These are phyloP conservation scores for Lasius fuliginosus DNA, from an alignment of 2,888 invertebrate species.

Conservation along the genomic window DNA sequence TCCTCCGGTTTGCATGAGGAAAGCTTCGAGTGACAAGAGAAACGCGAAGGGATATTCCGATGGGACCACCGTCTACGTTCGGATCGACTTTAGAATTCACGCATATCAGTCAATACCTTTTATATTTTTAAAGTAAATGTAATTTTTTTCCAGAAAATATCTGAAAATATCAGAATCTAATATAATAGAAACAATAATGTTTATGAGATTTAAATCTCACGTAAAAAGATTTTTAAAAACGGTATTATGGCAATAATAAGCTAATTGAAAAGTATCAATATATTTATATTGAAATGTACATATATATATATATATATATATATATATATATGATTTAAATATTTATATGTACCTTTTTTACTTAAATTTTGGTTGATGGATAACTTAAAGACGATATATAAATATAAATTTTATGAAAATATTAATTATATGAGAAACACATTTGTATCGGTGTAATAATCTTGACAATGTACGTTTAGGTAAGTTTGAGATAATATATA, in stretches of 20 bases:
- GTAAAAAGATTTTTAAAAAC: background rate
- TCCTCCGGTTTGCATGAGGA: slow-evolving; percentile 63
- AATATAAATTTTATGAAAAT: slow-evolving; percentile 13
- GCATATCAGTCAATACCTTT: slow-evolving; percentile 6
- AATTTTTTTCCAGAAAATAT: background rate
- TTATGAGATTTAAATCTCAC: background rate
- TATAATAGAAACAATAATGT: background rate
- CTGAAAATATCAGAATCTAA: background rate
- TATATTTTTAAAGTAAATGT: slow-evolving; percentile 6
- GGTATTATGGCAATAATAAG: background rate
- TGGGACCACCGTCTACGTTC: slow-evolving; percentile 13
- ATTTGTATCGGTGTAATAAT: slow-evolving; percentile 11
- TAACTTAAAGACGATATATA: background rate
- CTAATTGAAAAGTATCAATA: background rate
- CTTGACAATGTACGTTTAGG: slow-evolving; percentile 1
- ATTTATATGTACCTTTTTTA: background rate
- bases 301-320: background rate
- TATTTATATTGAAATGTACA: background rate
- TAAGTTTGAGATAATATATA: slow-evolving; percentile 36
- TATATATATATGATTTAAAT: background rate
- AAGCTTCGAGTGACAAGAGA: slow-evolving; percentile 14
- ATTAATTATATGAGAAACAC: slow-evolving; percentile 20
- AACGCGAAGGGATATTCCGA: slow-evolving; percentile 11
- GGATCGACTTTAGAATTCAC: slow-evolving; percentile 12
- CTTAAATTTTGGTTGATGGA: background rate